A percentile compares a stretch with the other conserved stretches of the same genome.
Conservation (phyloP, 2,888 invertebrate species). For the Zhengitettix transpicula region DNA sequence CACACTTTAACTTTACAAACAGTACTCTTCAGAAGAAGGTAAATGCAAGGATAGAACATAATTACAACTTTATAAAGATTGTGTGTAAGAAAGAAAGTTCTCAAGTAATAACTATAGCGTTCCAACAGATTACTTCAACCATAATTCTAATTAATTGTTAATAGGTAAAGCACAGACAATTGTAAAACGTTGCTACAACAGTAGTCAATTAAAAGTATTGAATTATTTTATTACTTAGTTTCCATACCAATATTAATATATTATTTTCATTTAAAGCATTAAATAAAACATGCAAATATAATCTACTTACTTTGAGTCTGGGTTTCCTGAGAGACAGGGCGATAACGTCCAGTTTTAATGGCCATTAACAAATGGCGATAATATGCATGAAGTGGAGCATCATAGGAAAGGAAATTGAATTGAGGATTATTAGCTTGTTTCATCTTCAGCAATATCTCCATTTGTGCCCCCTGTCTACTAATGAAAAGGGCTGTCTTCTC, state of each 20-base stretch:
- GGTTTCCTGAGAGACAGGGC: slow-evolving; percentile 23
- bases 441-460: slow-evolving; percentile 96
- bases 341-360: slow-evolving; percentile 51
- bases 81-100: too few species aligned
- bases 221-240: too few species aligned
- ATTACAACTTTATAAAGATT: too few species aligned
- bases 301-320: slow-evolving; percentile 22
- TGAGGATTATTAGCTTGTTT: slow-evolving; percentile 88
- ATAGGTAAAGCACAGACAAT: too few species aligned
- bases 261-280: not conserved
- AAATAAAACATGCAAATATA: not conserved
- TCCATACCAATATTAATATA: slow-evolving; percentile 22
- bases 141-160: too few species aligned
- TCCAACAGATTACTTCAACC: too few species aligned
- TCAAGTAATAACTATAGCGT: too few species aligned
- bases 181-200: too few species aligned
- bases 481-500: slow-evolving; percentile 88
- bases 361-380: slow-evolving; percentile 61
- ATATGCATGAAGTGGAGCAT: slow-evolving; percentile 68
- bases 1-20: too few species aligned
- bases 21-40: too few species aligned
- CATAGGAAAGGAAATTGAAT: slow-evolving; percentile 84
- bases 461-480: slow-evolving; percentile 80
- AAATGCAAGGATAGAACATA: too few species aligned
- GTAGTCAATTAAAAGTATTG: too few species aligned